phyloP scores from a whole-genome alignment of 2,113 vertebrate genomes.

The Gadus macrocephalus region DNA sequence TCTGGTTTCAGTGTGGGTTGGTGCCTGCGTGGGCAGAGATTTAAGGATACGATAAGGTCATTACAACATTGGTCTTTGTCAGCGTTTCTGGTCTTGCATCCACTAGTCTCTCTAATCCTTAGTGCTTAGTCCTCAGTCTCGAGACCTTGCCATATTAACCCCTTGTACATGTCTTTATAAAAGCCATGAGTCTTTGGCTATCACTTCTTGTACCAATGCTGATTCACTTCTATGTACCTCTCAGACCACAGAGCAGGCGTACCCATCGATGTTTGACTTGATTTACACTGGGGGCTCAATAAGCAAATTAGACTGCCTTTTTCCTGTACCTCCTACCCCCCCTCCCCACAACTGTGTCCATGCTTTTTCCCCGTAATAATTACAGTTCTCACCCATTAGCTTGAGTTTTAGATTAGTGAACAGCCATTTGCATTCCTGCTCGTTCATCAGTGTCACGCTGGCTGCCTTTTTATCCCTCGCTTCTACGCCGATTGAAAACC shows the following conservation, averaged over 20 bases:
- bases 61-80: no score
- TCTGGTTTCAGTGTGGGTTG: no score
- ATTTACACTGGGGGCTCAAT: conserved; percentile 72
- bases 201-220: conserved; percentile 39
- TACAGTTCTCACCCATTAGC: conserved; percentile 40
- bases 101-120: no score
- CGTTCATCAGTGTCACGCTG: conserved; percentile 61
- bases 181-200: neutral
- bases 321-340: conserved; percentile 27
- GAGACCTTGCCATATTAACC: neutral
- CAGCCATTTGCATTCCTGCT: neutral
- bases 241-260: conserved; percentile 29
- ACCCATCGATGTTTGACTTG: conserved; percentile 67
- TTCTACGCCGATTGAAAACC: conserved; percentile 33
- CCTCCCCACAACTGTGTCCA: neutral
- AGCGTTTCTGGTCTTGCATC: no score
- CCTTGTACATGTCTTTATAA: no score
- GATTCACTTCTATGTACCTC: conserved; percentile 55
- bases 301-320: conserved; percentile 68
- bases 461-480: conserved; percentile 48
- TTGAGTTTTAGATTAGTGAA: conserved; percentile 27
- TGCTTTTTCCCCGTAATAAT: conserved; percentile 53
- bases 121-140: neutral
- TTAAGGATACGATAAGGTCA: no score
- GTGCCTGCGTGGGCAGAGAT: no score